Conservation (phyloP, 2,888 invertebrate species). For the Seira musarum region DNA sequence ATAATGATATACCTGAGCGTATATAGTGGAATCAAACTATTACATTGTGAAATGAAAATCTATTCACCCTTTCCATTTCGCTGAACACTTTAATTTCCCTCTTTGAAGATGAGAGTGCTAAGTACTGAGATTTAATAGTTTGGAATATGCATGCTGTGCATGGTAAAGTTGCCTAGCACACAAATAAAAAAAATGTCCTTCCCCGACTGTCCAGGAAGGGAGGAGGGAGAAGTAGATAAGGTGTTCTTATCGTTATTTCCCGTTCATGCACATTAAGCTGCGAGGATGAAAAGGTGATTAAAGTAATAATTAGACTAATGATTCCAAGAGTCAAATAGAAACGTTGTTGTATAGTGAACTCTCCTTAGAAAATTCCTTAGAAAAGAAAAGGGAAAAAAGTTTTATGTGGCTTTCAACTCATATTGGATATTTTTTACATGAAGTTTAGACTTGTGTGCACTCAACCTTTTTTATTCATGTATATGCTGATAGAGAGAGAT, state of each 20-base stretch:
- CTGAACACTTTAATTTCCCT: constrained; percentile 49
- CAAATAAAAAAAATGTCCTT: no score
- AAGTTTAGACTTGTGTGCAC: no score
- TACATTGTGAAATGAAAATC: no score
- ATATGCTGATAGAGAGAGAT: constrained; percentile 8
- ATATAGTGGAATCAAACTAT: no score
- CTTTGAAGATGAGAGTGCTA: no score
- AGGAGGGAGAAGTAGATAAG: constrained; percentile 46
- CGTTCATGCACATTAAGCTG: constrained; percentile 51
- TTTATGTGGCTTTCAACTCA: no score
- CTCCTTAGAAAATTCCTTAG: constrained; percentile 14
- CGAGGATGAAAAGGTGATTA: constrained; percentile 66
- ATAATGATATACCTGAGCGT: no score
- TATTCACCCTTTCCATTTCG: constrained; percentile 41
- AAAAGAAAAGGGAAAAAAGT: constrained; percentile 10
- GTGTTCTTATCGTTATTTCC: constrained; percentile 57
- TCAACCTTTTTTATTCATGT: not conserved
- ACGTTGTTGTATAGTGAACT: constrained; percentile 23
- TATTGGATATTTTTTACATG: no score
- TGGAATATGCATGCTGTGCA: no score
- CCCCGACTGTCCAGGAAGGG: no score
- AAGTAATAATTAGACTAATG: constrained; percentile 69
- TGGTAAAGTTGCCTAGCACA: no score
- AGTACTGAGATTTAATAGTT: no score
- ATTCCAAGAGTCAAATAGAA: constrained; percentile 51